Base-by-base conservation (phyloP, 2,113 vertebrate species). In the Oryctolagus cuniculus region DNA sequence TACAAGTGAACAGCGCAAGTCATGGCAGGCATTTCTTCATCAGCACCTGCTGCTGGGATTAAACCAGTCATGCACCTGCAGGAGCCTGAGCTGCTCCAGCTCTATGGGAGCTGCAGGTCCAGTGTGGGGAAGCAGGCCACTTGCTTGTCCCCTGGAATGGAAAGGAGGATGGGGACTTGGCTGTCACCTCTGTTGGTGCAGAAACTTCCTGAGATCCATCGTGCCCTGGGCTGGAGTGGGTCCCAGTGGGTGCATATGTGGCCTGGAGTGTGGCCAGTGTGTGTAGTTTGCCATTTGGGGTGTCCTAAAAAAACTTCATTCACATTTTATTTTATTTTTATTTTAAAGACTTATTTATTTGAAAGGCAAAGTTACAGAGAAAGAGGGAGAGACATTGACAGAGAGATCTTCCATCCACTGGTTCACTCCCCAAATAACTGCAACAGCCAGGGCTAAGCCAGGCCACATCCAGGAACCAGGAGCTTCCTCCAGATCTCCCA, bases 111-210 rank as follows among this genome's bases (percentile, higher is more conserved):
- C 51, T 55, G 3, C 72, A 25, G 19, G 66, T 7, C 51, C 38
- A 29, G 4, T 2, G 0, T 2, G 17, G 12, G 36, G 24, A 51
- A 78, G 69, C n/a, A 78, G 27, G 25, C 19, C 12, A 0, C 27
- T n/a, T 87, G 31, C 58, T 79, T 24, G 22, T 15, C 8, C 61
- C 83, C 13, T 27, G 10, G 27, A 29, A 2, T 53, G 58, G 31
- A n/a, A 29, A 83, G 49, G 44, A 85, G 31, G 86, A 25, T 1
- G 1, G 24, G 10, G n/a, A 27, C 2, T 72, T 21, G 24, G 51
- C 22, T 1, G 0, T 58, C 36, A 17, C 55, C 17, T 66, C 75
- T 75, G 19, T 11, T n/a, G 6, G 7, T 49, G 10, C 51, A 69
- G 61, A 91, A 64, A 77, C 34, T 6, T 22, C 24, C 16, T 91